Percentiles rank a stretch among this genome's conserved stretches.
Evolutionary conservation across 2,888 invertebrate species (phyloP).

Genomic region (Temnothorax unifasciatus): DNA sequence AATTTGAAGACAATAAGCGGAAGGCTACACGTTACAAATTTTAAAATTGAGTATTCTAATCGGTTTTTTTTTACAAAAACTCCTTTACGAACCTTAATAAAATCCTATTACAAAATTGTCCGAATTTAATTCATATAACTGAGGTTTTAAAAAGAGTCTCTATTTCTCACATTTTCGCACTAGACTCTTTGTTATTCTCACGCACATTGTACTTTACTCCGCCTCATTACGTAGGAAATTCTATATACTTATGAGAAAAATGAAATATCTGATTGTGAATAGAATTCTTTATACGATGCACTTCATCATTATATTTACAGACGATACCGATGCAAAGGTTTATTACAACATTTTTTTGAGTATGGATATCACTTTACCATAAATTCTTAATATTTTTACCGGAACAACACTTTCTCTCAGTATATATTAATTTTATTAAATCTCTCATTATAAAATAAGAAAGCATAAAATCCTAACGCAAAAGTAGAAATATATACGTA

Average conservation of each 20-base stretch:
- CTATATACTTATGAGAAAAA: constrained; percentile 14
- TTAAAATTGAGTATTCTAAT: neutral
- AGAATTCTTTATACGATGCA: neutral
- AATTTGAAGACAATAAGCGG: neutral
- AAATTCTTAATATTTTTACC: neutral
- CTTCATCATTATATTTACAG: constrained; percentile 8
- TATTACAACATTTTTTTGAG: constrained; percentile 16
- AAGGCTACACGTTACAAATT: neutral
- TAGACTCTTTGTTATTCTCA: neutral
- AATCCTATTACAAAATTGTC: neutral
- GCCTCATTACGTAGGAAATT: constrained; percentile 35
- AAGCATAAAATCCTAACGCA: neutral
- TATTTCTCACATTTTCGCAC: constrained; percentile 2
- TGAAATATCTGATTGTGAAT: neutral
- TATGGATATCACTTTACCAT: neutral
- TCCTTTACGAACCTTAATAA: neutral
- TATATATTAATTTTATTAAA: constrained; percentile 11
- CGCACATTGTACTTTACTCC: neutral
- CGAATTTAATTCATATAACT: neutral
- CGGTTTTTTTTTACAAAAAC: neutral
- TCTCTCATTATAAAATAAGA: neutral
- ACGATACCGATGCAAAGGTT: neutral
- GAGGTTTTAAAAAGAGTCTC: constrained; percentile 1
- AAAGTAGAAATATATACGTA: neutral
- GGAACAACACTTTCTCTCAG: neutral